Base-by-base conservation (phyloP, 2,797 vertebrate genomes). In the Alca torda region DNA sequence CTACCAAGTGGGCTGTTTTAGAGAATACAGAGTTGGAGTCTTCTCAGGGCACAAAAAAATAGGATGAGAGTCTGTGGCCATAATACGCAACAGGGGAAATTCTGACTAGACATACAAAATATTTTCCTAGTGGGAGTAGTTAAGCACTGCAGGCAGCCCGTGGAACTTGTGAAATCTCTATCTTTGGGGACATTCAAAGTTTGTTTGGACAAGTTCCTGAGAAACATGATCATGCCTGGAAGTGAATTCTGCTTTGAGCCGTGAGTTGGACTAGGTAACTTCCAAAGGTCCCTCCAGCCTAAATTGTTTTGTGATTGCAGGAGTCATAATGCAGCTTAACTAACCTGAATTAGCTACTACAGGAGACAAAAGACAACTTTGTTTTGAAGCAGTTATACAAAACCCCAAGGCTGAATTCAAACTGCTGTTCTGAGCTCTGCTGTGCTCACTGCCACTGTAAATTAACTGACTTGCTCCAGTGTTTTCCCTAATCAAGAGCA, bases 151-250 rank as follows among this genome's bases (percentile, higher is more conserved):
- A 89, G 37, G 46, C 67, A 79, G 75, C 63, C 69, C 11, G 0
- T 7, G 16, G 26, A 93, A 65, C 89, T 95, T 93, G 59, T 73
- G 94, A 92, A 95, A 94, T 82, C 78, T 76, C 51, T 35, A 8
- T 46, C 78, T 87, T 43, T 21, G 19, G 56, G 48, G 67, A 70
- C 43, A 67, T 69, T 83, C 56, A 91, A 21, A 59, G 21, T 67
- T 31, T 63, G 54, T 53, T 6, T 74, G 68, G 63, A 74, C 43
- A 73, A 79, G 43, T 39, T 84, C 39, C 84, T 82, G 41, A 80
- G 64, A 93, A 90, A 78, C 1, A 1, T 3, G 1, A 54, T 31
- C 50, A 76, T 87, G 68, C 51, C 35, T 75, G 24, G 43, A 89
- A 87, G 8, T 50, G 15, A 74, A 46, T 35, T 84, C 50, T 76